Conservation (phyloP, 1,140 invertebrate genomes). For the Bradysia coprophila region DNA sequence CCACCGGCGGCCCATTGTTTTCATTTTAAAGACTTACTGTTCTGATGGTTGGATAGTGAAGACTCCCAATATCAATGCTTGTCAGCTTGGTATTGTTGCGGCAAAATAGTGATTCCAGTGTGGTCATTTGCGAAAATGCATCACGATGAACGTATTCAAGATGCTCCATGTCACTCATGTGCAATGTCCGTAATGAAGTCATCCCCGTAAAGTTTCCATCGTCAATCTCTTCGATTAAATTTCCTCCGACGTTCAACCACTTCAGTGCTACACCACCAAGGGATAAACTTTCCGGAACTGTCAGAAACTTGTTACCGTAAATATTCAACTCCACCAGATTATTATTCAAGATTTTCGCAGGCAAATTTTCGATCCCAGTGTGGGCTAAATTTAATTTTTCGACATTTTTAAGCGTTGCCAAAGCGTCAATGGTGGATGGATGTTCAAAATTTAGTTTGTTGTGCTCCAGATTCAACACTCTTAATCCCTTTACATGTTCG, state of each 20-base stretch:
- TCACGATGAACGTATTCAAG: constrained; percentile 29
- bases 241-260: constrained; percentile 33
- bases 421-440: constrained; percentile 32
- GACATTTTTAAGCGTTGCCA: constrained; percentile 34
- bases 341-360: constrained; percentile 24
- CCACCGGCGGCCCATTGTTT: not conserved
- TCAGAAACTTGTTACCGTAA: constrained; percentile 32
- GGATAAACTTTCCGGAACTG: constrained; percentile 30
- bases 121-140: constrained; percentile 26
- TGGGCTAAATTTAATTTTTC: constrained; percentile 38
- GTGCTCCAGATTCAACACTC: constrained; percentile 39
- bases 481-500: constrained; percentile 43
- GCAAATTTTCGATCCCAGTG: constrained; percentile 30
- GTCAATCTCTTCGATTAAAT: constrained; percentile 30
- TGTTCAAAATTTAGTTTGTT: constrained; percentile 47
- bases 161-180: constrained; percentile 30
- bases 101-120: constrained; percentile 13
- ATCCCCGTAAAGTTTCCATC: constrained; percentile 34
- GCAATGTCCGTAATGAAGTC: constrained; percentile 28
- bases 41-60: constrained; percentile 10
- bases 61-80: constrained; percentile 10
- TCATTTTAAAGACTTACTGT: constrained; percentile 6
- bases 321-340: constrained; percentile 29
- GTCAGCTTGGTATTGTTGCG: constrained; percentile 14
- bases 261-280: constrained; percentile 27